Evolutionary conservation across 2,113 vertebrate species (phyloP).

Genomic region (Passer domesticus): DNA sequence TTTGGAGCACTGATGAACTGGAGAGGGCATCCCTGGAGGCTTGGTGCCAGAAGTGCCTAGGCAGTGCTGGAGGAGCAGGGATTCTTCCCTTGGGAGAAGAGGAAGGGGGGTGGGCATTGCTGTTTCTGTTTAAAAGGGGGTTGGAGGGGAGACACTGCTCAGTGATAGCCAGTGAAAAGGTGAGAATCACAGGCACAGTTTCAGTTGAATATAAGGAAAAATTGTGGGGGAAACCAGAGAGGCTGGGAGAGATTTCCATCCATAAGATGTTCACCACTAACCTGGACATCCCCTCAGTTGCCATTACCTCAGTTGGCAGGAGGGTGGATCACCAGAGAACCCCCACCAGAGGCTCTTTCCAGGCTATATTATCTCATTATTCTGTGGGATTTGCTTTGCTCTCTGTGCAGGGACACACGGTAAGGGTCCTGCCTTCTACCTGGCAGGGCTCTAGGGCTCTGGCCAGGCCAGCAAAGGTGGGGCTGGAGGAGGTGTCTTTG

Average conservation of each 20-base stretch:
- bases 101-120: not conserved
- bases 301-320: not conserved
- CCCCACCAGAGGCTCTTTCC: not conserved
- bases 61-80: not conserved
- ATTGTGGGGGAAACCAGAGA: not conserved
- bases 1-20: not conserved
- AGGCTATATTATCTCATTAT: not conserved
- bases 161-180: not conserved
- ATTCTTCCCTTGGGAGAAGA: not conserved
- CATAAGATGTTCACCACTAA: not conserved
- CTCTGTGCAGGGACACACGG: accelerated
- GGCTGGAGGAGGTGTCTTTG: not conserved
- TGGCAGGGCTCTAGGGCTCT: not conserved
- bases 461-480: not conserved
- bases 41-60: not conserved
- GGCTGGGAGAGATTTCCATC: not conserved
- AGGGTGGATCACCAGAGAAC: not conserved
- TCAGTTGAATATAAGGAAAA: not conserved
- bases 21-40: not conserved
- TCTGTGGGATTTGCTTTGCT: not conserved
- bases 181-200: not conserved
- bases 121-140: not conserved
- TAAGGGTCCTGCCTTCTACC: not conserved
- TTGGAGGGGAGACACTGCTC: not conserved
- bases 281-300: not conserved